Conservation (phyloP, 2,797 vertebrate species). For the Siniperca undulata region DNA sequence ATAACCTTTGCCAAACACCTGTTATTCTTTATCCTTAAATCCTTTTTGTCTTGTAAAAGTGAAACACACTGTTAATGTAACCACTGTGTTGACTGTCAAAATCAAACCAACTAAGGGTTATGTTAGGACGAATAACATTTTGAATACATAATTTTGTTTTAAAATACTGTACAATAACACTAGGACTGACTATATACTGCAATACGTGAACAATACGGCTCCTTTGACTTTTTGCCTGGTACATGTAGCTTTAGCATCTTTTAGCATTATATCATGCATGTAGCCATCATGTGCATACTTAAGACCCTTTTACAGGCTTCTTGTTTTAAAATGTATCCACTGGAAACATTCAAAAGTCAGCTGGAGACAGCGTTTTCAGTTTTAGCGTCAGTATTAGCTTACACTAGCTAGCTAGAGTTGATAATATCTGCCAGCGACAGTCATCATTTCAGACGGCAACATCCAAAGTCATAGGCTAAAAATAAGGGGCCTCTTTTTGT, state of each 20-base stretch:
- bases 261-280: not conserved
- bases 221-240: not conserved
- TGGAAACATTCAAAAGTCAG: not conserved
- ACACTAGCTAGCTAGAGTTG: not conserved
- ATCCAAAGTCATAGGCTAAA: not conserved
- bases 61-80: not conserved
- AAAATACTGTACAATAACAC: not conserved
- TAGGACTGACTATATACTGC: too few relatives aligned
- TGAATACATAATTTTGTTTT: not conserved
- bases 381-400: not conserved
- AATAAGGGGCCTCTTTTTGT: not conserved
- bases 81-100: not conserved
- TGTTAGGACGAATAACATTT: not conserved
- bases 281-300: not conserved
- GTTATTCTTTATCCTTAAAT: too few relatives aligned
- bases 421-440: not conserved
- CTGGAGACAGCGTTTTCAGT: not conserved
- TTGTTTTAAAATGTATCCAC: not conserved
- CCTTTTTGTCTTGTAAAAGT: too few relatives aligned
- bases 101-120: not conserved
- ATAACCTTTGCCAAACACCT: not conserved
- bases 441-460: not conserved
- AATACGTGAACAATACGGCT: too few relatives aligned
- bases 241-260: not conserved
- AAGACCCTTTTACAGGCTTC: not conserved